Evolutionary conservation across 1,140 invertebrate species (phyloP).

Genomic region (Callitettix versicolor): DNA sequence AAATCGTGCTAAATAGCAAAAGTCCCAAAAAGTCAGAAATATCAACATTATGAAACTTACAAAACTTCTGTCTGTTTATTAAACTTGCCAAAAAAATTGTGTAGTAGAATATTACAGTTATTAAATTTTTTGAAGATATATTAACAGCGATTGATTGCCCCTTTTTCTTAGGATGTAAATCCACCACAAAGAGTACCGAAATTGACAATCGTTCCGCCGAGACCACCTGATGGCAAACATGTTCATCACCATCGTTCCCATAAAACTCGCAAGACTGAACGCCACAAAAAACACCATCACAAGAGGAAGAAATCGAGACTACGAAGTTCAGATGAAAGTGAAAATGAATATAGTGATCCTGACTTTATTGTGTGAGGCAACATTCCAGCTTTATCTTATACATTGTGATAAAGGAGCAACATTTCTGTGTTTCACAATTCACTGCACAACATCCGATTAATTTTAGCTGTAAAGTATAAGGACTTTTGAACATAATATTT

Average conservation of each 20-base stretch:
- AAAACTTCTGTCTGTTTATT: too few species aligned
- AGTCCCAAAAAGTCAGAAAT: too few species aligned
- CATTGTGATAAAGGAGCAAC: neutral
- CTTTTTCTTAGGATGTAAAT: slow-evolving; percentile 25
- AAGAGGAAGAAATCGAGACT: slow-evolving; percentile 53
- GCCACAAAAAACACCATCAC: slow-evolving; percentile 53
- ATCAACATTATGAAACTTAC: too few species aligned
- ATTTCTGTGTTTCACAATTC: too few species aligned
- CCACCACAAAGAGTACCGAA: slow-evolving; percentile 40
- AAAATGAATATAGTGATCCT: slow-evolving; percentile 57
- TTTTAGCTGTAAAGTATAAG: too few species aligned
- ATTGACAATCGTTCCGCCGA: slow-evolving; percentile 40
- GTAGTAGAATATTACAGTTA: too few species aligned
- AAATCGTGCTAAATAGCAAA: too few species aligned
- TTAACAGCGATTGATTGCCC: too few species aligned
- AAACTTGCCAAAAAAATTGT: too few species aligned
- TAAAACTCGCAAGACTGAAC: slow-evolving; percentile 41
- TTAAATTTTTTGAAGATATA: too few species aligned
- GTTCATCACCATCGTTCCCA: slow-evolving; percentile 39
- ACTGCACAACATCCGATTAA: too few species aligned
- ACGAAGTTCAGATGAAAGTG: slow-evolving; percentile 49
- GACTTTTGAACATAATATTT: too few species aligned
- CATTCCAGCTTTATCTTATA: slow-evolving; percentile 4
- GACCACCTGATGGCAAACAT: slow-evolving; percentile 38
- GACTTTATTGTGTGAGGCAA: slow-evolving; percentile 44